Percentiles rank a stretch among this genome's conserved stretches.
These are phyloP conservation scores for Silurus asotus DNA, from an alignment of 2,113 vertebrate genomes.

Conservation along the genomic window DNA sequence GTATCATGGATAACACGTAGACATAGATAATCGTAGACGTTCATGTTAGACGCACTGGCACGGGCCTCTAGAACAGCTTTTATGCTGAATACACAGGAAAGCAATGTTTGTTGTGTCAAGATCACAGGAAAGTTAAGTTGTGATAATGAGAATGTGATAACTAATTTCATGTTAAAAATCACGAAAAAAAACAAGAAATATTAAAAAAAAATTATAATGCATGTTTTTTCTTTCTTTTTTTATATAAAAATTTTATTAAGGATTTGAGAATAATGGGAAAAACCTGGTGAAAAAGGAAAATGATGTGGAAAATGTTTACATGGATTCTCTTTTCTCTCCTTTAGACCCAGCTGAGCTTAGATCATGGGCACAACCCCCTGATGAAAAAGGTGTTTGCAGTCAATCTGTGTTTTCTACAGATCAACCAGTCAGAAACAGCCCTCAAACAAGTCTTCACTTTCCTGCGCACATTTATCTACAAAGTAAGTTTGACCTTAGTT, in stretches of 20 bases:
- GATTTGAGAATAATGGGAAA: background rate
- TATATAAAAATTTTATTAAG: background rate
- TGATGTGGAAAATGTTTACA: background rate
- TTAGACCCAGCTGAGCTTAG: conserved; percentile 89
- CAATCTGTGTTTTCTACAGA: conserved; percentile 93
- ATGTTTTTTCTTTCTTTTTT: too few species aligned
- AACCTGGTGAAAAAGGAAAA: background rate
- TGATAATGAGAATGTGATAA: too few species aligned
- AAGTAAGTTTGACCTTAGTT: conserved; percentile 72
- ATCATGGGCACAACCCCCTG: conserved; percentile 93
- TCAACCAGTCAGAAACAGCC: conserved; percentile 94
- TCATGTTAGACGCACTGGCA: too few species aligned
- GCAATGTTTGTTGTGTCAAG: too few species aligned
- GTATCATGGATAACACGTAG: too few species aligned
- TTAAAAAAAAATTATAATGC: too few species aligned
- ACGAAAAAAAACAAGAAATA: too few species aligned
- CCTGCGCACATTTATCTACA: conserved; percentile 91
- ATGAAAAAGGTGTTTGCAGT: conserved; percentile 99
- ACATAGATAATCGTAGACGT: too few species aligned
- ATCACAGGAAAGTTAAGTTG: too few species aligned
- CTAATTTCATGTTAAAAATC: too few species aligned
- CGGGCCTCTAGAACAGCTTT: too few species aligned
- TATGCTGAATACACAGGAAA: too few species aligned
- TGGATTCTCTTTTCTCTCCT: conserved; percentile 48
- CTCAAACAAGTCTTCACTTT: conserved; percentile 94